Percentiles rank a stretch among this genome's conserved stretches.
These are phyloP conservation scores for Centropus unirufus DNA, from an alignment of 2,113 vertebrate genomes.

Conservation along the genomic window DNA sequence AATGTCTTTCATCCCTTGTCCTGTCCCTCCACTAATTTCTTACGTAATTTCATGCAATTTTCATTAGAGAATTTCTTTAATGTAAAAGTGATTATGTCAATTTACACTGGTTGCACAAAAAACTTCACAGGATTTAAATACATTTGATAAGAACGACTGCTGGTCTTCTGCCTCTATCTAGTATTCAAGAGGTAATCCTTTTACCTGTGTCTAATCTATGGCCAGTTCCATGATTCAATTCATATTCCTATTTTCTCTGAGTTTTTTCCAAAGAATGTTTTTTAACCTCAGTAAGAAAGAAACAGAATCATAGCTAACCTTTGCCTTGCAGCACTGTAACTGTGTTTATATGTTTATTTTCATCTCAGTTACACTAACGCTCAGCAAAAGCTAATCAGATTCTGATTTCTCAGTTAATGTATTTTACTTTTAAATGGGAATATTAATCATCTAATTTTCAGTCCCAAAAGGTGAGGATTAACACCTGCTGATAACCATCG, in stretches of 20 bases:
- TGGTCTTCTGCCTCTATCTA: not conserved
- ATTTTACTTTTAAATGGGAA: conserved; percentile 32
- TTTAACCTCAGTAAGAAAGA: not conserved
- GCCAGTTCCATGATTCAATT: not conserved
- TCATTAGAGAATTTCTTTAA: not conserved
- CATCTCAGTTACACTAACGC: not conserved
- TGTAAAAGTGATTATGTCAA: not conserved
- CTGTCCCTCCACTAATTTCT: not conserved
- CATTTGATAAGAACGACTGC: not conserved
- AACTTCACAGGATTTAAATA: not conserved
- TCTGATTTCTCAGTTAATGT: conserved; percentile 22
- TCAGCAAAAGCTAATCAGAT: conserved; percentile 27
- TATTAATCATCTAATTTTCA: conserved; percentile 44
- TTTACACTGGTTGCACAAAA: not conserved
- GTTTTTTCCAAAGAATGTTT: not conserved
- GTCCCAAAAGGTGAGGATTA: not conserved
- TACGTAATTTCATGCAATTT: not conserved
- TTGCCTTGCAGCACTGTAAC: not conserved
- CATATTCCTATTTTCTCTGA: not conserved
- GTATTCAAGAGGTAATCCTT: not conserved
- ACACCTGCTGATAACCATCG: conserved; percentile 42
- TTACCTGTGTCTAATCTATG: not conserved
- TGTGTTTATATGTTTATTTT: conserved; percentile 11
- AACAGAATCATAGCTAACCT: not conserved
- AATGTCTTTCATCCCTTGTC: not conserved